A percentile compares a stretch with the other conserved stretches of the same genome.
Evolutionary conservation across 64 coral and sea anemone genomes (phyloP).

Genomic region (Pocillopora damicornis): DNA sequence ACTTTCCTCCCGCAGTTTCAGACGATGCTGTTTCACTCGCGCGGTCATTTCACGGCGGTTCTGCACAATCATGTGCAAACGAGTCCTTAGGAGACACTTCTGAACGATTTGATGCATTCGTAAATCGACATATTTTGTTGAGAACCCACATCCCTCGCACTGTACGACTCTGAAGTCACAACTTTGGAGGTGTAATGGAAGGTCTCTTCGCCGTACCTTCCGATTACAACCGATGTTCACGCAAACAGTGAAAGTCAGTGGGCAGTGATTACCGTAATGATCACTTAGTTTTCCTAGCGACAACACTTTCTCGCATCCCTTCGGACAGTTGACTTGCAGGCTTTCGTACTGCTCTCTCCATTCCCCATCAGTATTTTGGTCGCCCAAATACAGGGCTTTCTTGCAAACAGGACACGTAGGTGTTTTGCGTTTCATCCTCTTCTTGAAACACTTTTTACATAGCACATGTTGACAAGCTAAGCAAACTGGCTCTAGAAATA

Average conservation of each 20-base stretch:
- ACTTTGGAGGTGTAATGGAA: conserved; percentile 36
- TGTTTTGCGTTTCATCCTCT: conserved; percentile 57
- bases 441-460: conserved; percentile 81
- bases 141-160: conserved; percentile 81
- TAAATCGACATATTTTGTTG: conserved; percentile 73
- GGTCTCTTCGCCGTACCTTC: conserved; percentile 61
- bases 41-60: conserved; percentile 75
- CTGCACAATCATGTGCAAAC: conserved; percentile 84
- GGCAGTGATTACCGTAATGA: conserved; percentile 61
- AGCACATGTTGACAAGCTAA: conserved; percentile 71
- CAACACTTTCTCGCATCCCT: conserved; percentile 69
- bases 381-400: conserved; percentile 14
- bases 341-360: conserved; percentile 68
- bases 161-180: conserved; percentile 71
- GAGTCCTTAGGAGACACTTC: conserved; percentile 65
- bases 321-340: conserved; percentile 76
- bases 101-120: conserved; percentile 82
- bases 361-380: conserved; percentile 28
- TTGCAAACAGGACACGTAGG: conserved; percentile 70
- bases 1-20: conserved; percentile 65
- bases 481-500: conserved; percentile 68
- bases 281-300: conserved; percentile 46
- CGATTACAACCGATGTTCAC: conserved; percentile 71
- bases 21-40: conserved; percentile 57
- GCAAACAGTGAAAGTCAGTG: conserved; percentile 57